phyloP scores from a whole-genome alignment of 1,140 invertebrate species.

The Danaus plexippus region DNA sequence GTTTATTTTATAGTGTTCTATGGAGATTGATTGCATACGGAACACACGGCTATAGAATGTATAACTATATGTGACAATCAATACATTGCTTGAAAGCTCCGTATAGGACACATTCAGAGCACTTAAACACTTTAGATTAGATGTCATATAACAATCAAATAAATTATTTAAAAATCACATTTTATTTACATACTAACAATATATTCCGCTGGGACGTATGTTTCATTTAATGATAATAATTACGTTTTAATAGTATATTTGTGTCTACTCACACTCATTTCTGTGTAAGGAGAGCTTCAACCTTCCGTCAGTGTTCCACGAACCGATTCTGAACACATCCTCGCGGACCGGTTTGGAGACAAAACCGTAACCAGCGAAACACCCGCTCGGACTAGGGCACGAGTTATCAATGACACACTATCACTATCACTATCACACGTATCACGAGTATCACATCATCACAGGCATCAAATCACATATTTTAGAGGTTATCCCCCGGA shows the following conservation, averaged over 20 bases:
- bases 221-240: not conserved
- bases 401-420: conserved; percentile 1
- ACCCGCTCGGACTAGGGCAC: too few relatives aligned
- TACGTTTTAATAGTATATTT: too few relatives aligned
- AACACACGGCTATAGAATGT: too few relatives aligned
- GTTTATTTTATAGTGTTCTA: too few relatives aligned
- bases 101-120: too few relatives aligned
- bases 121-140: too few relatives aligned
- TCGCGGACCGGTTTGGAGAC: not conserved
- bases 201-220: too few relatives aligned
- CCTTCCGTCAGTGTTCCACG: conserved; percentile 1
- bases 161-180: conserved; percentile 4
- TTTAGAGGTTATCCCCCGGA: conserved; percentile 63
- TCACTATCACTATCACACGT: not conserved
- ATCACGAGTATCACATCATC: conserved; percentile 6
- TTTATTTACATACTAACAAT: conserved; percentile 9
- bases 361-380: too few relatives aligned
- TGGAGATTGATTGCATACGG: too few relatives aligned
- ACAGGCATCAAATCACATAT: conserved; percentile 37
- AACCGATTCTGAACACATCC: not conserved
- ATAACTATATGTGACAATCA: too few relatives aligned
- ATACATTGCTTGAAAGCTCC: too few relatives aligned
- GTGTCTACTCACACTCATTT: conserved; percentile 42
- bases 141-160: too few relatives aligned
- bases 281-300: conserved; percentile 12